phyloP scores from a whole-genome alignment of 2,797 vertebrate species.

The Sebastes itinus region DNA sequence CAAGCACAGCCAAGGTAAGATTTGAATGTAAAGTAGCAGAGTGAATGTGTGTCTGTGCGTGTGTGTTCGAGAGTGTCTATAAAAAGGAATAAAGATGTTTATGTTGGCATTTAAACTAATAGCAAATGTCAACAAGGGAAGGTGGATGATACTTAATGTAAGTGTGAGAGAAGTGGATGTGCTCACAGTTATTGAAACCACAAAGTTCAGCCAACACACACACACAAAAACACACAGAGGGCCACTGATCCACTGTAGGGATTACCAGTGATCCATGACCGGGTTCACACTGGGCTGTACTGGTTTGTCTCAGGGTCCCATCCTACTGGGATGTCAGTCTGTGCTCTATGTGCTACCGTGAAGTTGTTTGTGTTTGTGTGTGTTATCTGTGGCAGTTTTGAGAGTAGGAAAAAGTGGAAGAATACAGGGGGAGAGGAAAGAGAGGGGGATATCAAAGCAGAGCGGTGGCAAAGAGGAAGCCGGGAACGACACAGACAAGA shows the following conservation, averaged over 20 bases:
- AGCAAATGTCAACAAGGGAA: slow-evolving; percentile 60
- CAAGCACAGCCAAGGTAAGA: slow-evolving; percentile 70
- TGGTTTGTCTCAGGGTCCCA: slow-evolving; percentile 54
- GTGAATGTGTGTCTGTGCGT: slow-evolving; percentile 20
- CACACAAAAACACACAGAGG: slow-evolving; percentile 27
- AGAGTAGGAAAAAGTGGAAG: slow-evolving; percentile 20
- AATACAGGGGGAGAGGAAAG: slow-evolving; percentile 9
- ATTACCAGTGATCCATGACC: slow-evolving; percentile 62
- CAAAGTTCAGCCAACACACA: slow-evolving; percentile 26
- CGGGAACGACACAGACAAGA: slow-evolving; percentile 27
- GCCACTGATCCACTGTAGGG: slow-evolving; percentile 52
- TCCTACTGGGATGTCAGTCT: slow-evolving; percentile 35
- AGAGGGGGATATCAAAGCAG: slow-evolving; percentile 44
- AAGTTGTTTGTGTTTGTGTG: slow-evolving; percentile 17
- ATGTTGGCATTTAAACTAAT: slow-evolving; percentile 64
- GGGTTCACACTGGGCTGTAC: slow-evolving; percentile 55
- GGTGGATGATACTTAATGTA: slow-evolving; percentile 29
- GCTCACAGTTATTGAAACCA: slow-evolving; percentile 16
- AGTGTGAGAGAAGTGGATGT: slow-evolving; percentile 4
- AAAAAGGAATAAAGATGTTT: slow-evolving; percentile 57
- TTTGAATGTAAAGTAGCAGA: slow-evolving; percentile 76
- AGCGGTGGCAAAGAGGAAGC: slow-evolving; percentile 17
- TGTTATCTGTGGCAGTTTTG: slow-evolving; percentile 9
- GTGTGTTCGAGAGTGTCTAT: slow-evolving; percentile 37
- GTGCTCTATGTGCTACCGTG: slow-evolving; percentile 16